Conservation (phyloP, 2,888 invertebrate species). For the Phanerotoma sp. region DNA sequence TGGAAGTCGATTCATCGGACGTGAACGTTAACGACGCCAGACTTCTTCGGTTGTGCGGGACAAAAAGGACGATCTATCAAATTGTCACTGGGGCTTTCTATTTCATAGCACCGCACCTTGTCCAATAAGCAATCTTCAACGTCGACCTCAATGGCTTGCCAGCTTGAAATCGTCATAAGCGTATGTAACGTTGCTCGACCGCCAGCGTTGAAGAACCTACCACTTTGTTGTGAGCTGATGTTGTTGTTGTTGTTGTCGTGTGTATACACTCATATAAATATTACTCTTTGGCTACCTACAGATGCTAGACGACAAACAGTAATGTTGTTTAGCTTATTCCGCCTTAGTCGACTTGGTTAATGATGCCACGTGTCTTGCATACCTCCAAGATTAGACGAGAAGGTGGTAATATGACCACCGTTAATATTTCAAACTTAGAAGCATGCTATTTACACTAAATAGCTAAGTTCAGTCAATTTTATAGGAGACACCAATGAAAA, state of each 20-base stretch:
- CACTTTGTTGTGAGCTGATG: no score
- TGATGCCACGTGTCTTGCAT: slow-evolving; percentile 11
- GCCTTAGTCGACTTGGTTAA: slow-evolving; percentile 1
- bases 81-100: slow-evolving; percentile 51
- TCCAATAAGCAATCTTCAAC: slow-evolving; percentile 43
- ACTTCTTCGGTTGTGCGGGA: slow-evolving; percentile 17
- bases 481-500: no score
- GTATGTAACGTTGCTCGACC: slow-evolving; percentile 24
- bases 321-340: not conserved
- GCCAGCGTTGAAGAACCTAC: slow-evolving; percentile 18
- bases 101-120: slow-evolving; percentile 38
- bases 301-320: slow-evolving; percentile 28
- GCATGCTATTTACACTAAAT: no score
- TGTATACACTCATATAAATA: not conserved
- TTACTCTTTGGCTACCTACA: slow-evolving; percentile 15
- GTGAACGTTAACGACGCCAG: slow-evolving; percentile 28
- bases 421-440: no score
- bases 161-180: slow-evolving; percentile 3
- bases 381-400: not conserved
- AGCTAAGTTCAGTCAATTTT: no score
- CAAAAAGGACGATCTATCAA: slow-evolving; percentile 50
- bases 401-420: no score
- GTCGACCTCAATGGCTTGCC: slow-evolving; percentile 21
- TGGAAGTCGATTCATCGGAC: slow-evolving; percentile 29
- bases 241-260: not conserved